Conservation (phyloP, 2,888 invertebrate species). For the Heteromurus nitidus region DNA sequence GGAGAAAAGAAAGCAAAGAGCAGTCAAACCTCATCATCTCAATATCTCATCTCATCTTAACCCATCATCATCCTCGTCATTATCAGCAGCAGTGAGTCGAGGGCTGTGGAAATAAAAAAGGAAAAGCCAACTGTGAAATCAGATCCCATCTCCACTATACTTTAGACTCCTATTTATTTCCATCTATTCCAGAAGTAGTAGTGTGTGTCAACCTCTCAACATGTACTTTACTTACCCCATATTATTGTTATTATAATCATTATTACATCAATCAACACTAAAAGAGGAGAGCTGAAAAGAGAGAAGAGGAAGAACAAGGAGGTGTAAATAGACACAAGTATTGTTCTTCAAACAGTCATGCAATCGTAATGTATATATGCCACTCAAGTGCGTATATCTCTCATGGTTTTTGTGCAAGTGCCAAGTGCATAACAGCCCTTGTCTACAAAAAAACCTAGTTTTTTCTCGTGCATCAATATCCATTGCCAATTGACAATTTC, state of each 20-base stretch:
- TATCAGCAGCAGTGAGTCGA: conserved; percentile 21
- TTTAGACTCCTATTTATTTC: conserved; percentile 41
- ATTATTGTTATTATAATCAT: conserved; percentile 63
- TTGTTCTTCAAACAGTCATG: conserved; percentile 60
- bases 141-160: conserved; percentile 42
- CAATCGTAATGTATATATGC: conserved; percentile 48
- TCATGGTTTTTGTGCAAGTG: conserved; percentile 34
- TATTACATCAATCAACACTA: conserved; percentile 63
- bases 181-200: conserved; percentile 62
- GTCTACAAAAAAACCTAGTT: neutral
- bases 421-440: conserved; percentile 43
- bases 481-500: too few species aligned
- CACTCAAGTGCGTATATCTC: conserved; percentile 30
- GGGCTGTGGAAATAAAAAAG: conserved; percentile 13
- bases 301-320: conserved; percentile 38
- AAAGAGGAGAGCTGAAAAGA: conserved; percentile 28
- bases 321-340: conserved; percentile 50
- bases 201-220: conserved; percentile 64
- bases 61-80: conserved; percentile 52
- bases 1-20: conserved; percentile 43
- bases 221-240: conserved; percentile 59
- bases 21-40: conserved; percentile 51
- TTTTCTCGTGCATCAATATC: neutral
- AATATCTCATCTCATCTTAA: conserved; percentile 57
- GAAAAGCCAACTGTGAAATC: conserved; percentile 51